These are phyloP conservation scores for Meliscaeva auricollis DNA, from an alignment of 2,888 invertebrate species.

Conservation along the genomic window DNA sequence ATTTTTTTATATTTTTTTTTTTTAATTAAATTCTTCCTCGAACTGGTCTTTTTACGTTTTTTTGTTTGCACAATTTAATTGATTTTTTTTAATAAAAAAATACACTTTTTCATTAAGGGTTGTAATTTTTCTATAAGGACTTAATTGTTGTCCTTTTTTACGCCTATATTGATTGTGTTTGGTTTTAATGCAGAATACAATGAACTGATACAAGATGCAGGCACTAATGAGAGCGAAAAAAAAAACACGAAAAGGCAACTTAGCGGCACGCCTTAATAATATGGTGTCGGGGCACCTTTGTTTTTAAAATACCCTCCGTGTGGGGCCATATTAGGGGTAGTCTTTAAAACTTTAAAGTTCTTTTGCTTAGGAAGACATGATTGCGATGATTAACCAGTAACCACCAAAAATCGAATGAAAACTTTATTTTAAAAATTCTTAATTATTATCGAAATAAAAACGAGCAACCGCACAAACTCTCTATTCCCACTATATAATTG, in stretches of 20 bases:
- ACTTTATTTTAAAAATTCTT: not conserved
- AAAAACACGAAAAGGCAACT: conserved; percentile 20
- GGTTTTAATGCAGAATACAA: not conserved
- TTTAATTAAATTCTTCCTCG: not conserved
- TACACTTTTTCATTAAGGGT: not conserved
- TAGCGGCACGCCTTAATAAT: conserved; percentile 51
- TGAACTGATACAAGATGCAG: conserved; percentile 39
- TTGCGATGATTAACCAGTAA: conserved; percentile 1
- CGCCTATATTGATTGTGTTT: not conserved
- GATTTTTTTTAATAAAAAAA: conserved; percentile 25
- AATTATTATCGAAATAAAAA: not conserved
- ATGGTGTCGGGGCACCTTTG: conserved; percentile 30
- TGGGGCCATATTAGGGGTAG: conserved; percentile 56
- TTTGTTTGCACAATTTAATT: conserved; percentile 23
- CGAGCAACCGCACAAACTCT: conserved; percentile 16
- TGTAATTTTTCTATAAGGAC: not conserved
- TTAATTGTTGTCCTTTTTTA: conserved; percentile 33
- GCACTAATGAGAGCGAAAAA: conserved; percentile 52
- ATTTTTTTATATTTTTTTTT: not conserved
- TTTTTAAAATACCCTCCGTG: conserved; percentile 54
- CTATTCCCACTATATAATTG: not conserved
- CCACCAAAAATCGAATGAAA: not conserved
- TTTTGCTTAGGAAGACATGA: conserved; percentile 11
- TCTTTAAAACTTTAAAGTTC: not conserved
- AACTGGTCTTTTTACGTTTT: conserved; percentile 9